Evolutionary conservation across 1,140 invertebrate species (phyloP), one percentile per base, ranked within the genome.

Genomic region (Drosophila persimilis): DNA sequence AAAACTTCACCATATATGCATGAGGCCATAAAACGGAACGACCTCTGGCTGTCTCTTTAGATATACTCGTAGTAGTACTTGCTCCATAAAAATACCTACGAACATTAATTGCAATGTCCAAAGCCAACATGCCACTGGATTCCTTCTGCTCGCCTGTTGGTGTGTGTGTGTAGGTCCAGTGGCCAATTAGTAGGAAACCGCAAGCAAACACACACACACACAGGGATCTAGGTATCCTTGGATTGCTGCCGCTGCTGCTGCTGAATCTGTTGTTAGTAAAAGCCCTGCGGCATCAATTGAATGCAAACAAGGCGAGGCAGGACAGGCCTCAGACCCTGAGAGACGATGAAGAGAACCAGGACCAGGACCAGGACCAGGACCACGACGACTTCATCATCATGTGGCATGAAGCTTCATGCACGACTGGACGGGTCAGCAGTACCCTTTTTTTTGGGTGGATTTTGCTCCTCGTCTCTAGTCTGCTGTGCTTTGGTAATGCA

Each of bases 361-460:
- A 73, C 57, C 39, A 72, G 15, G 17, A 73, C 50, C 39, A 62
- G 22, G 24, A 53, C 69, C 26, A 39, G 41, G 9, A 43, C 58
- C 44, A 57, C 44, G 54, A 44, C 67, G 51, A 70, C 79, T 73
- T 65, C 73, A 78, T 78, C 60, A 45, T 50, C 66, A 56, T 77
- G 80, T 48, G 56, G 56, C 63, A 60, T 45, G 46, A 63, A 77
- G 69, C 69, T 85, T 85, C 78, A 85, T 80, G 81, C 81, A 88
- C 81, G 81, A 81, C 47, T 62, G 73, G 53, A 50, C 57, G 51
- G 62, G 72, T 75, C 72, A 75, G 72, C 61, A 78, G 52, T 44
- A 50, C 63, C 69, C 70, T 66, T 80, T 52, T 57, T 41, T 35
- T 56, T 17, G 3, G 50, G 39, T 20, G 2, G 9, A 11, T 20